phyloP scores from a whole-genome alignment of 2,113 vertebrate species.

The Bombycilla garrulus region DNA sequence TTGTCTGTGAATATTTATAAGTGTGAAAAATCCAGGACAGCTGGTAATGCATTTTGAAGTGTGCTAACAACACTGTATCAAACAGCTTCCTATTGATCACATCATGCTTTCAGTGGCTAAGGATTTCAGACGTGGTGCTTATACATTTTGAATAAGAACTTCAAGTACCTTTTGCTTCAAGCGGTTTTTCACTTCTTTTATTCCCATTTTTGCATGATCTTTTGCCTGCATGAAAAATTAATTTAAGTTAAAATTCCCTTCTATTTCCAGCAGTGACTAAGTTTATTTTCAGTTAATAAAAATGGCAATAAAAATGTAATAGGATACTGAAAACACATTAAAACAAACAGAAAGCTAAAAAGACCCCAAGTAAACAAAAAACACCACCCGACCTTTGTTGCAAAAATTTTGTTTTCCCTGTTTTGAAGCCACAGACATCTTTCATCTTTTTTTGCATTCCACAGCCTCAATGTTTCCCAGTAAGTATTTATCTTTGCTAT shows the following conservation, averaged over 20 bases:
- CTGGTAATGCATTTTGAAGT: slow-evolving; percentile 85
- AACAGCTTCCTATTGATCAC: slow-evolving; percentile 80
- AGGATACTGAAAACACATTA: slow-evolving; percentile 52
- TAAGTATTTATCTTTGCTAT: slow-evolving; percentile 32
- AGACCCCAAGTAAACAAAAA: slow-evolving; percentile 19
- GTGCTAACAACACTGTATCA: slow-evolving; percentile 78
- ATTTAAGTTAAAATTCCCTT: slow-evolving; percentile 77
- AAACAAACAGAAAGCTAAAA: slow-evolving; percentile 68
- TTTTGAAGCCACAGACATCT: neutral
- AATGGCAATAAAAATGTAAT: slow-evolving; percentile 55
- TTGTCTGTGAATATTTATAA: slow-evolving; percentile 81
- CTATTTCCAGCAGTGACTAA: slow-evolving; percentile 66
- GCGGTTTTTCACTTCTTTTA: slow-evolving; percentile 94
- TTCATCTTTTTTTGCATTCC: neutral
- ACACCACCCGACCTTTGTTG: neutral
- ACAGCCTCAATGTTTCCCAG: neutral
- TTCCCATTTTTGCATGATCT: slow-evolving; percentile 98
- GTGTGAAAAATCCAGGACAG: slow-evolving; percentile 78
- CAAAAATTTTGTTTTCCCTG: slow-evolving; percentile 42
- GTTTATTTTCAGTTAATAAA: slow-evolving; percentile 67
- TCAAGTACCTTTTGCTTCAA: slow-evolving; percentile 91
- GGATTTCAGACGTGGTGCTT: slow-evolving; percentile 73
- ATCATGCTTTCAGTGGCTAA: slow-evolving; percentile 74
- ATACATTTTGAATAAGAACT: slow-evolving; percentile 79
- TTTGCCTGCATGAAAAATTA: slow-evolving; percentile 89